Evolutionary conservation across 2,888 invertebrate species (phyloP), one percentile per base, ranked within the genome.

Genomic region (Exocentrus adspersus): DNA sequence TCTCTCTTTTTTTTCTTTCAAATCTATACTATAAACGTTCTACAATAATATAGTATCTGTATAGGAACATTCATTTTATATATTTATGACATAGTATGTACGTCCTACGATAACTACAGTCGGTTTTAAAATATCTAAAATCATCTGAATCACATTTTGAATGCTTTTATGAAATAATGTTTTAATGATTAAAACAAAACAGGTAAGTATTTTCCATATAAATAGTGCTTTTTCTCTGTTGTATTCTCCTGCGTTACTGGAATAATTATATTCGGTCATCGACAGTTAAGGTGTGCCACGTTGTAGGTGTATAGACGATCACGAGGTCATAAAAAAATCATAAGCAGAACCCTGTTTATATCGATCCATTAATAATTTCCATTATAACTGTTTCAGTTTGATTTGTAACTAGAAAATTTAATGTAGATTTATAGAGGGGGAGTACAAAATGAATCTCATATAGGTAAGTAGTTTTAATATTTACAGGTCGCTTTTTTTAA

Each of bases 221-320:
- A 37, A 37, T 24, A 24, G 4, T 24, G n/a, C 10, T 37, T 37
- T 37, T 12, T n/a, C 14, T 14, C 14, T 24, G 5, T 50, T 16
- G 41, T n/a, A 20, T 21, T 37, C 41, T 20, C 30, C 16, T 37
- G 41, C 50, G 50, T 41, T 59, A 59, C 41, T 41, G 41, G 37
- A 64, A 68, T 68, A 68, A 71, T 71, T 69, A 65, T 65, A 50
- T 60, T 57, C 56, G 71, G 70, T 71, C 71, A 71, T 65, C 66
- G 71, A 71, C 71, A 71, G 67, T 60, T 57, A 65, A 70, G 71
- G 71, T 65, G 71, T 67, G 71, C 65, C 68, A 62, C 53, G 60
- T 66, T 66, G 71, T 71, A 68, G 71, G 71, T 71, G 71, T 71
- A 60, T 46, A 65, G 61, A 64, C 64, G 60, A 64, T 61, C 64